Percentiles rank a stretch among this genome's conserved stretches.
These are phyloP conservation scores for Oceanodroma leucorhoa DNA, from an alignment of 2,797 vertebrate genomes.

Conservation along the genomic window DNA sequence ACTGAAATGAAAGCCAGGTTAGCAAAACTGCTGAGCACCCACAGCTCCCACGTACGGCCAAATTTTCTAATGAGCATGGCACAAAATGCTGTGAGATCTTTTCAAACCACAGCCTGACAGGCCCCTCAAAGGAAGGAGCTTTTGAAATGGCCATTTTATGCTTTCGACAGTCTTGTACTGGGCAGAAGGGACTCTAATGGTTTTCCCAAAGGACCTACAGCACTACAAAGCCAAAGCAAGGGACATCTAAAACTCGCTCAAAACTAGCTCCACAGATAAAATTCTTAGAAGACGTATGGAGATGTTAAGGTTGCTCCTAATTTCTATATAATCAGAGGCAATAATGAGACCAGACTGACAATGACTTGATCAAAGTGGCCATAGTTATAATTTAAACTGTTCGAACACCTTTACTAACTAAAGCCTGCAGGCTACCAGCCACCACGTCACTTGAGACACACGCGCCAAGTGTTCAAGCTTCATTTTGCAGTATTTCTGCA, in stretches of 20 bases:
- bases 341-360: background rate
- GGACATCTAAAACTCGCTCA: background rate
- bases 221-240: background rate
- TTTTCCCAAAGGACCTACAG: background rate
- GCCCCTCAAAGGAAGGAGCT: background rate
- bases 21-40: background rate
- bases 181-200: background rate
- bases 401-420: background rate
- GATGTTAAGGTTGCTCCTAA: background rate
- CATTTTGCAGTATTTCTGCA: background rate
- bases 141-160: background rate
- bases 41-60: accelerated
- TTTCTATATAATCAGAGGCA: background rate
- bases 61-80: background rate
- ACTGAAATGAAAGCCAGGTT: background rate
- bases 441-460: background rate
- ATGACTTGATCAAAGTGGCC: background rate
- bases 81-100: background rate
- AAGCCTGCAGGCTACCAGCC: background rate
- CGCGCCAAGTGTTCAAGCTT: background rate
- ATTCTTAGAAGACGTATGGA: background rate
- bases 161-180: background rate
- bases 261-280: background rate
- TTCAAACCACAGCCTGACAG: background rate
- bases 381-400: background rate